Evolutionary conservation across 2,797 vertebrate genomes (phyloP).

Genomic region (Micrastur ruficollis): DNA sequence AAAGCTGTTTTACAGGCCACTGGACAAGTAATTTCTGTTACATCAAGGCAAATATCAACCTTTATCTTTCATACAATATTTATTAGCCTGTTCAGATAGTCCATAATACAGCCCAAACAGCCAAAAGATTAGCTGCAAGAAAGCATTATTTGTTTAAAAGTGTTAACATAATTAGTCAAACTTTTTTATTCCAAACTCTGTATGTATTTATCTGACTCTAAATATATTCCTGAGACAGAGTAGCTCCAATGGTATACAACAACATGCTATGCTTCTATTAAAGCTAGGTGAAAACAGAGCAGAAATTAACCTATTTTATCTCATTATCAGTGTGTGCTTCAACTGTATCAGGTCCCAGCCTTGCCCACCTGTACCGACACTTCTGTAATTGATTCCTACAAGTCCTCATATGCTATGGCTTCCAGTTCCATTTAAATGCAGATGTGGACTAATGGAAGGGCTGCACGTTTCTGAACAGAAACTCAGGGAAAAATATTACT

Average conservation of each 20-base stretch:
- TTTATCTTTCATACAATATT: background rate
- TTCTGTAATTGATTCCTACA: background rate
- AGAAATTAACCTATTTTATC: background rate
- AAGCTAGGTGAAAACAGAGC: background rate
- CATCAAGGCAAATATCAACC: background rate
- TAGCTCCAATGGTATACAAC: background rate
- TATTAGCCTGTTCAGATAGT: background rate
- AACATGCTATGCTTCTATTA: background rate
- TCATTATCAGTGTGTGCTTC: background rate
- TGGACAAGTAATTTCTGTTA: background rate
- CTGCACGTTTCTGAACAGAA: background rate
- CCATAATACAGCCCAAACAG: background rate
- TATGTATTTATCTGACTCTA: background rate
- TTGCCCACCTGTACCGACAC: background rate
- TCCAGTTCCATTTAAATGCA: slow-evolving; percentile 42
- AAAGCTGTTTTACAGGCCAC: background rate
- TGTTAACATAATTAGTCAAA: background rate
- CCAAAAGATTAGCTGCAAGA: background rate
- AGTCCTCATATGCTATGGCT: background rate
- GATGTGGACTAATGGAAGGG: slow-evolving; percentile 16
- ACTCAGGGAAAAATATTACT: background rate
- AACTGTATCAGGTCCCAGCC: background rate
- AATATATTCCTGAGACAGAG: background rate
- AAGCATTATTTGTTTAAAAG: background rate
- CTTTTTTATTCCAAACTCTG: background rate